Base-by-base conservation (phyloP, 2,888 invertebrate species). In the Herminia tarsipennalis region DNA sequence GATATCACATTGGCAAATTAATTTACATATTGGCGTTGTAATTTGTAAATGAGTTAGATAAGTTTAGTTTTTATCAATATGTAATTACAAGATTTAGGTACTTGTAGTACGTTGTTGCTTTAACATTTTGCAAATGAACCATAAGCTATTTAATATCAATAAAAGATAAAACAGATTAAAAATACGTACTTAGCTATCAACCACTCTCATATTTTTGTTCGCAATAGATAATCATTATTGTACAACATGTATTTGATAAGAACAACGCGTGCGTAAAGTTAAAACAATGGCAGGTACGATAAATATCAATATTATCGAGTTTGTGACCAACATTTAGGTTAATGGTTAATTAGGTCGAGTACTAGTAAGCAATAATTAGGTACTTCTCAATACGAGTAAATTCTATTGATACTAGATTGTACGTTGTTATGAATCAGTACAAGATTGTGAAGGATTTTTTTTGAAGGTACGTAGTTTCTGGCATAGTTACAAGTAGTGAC, bases 291-390 rank as follows among this genome's bases (percentile, higher is more conserved):
- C 68, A 39, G 35, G 40, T 60, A 37, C 46, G 67, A 62, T 78
- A 24, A 5, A 55, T 67, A 82, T 81, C 76, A 75, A 70, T 75
- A 76, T 83, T 84, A 85, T 86, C 85, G 20, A 43, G 45, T 49
- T 53, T 64, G 73, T 76, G 74, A 73, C 71, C 66, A 70, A 71
- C 70, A 85, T 80, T 70, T 86, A 76, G 84, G 86, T 83, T 83
- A 85, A 79, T 78, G 68, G 76, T 75, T 81, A 87, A 86, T 81
- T 78, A 73, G 88, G 86, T 82, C 84, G 79, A 81, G 80, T 75
- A 76, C 74, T 74, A 70, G 36, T 46, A 17, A 24, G 35, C 38
- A 46, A 55, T 73, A 68, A 73, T 66, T 70, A 64, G 73, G 65
- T 17, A 36, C 20, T 28, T 21, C 12, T 25, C 4, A 36, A 16